Conservation (phyloP, 2,888 invertebrate species). For the Lissonota sp. region DNA sequence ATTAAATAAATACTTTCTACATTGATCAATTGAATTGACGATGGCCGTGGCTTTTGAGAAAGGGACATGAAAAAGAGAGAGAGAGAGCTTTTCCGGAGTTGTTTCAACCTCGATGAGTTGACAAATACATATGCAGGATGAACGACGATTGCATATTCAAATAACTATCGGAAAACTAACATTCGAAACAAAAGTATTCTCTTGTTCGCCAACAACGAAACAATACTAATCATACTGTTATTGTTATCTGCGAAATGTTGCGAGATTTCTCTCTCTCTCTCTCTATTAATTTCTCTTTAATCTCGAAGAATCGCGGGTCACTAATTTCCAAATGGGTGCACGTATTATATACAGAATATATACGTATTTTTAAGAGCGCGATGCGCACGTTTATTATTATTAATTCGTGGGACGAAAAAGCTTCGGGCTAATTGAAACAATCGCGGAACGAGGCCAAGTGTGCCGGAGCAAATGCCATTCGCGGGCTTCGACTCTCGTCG, state of each 20-base stretch:
- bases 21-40: constrained; percentile 40
- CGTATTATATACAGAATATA: not conserved
- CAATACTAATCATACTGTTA: constrained; percentile 64
- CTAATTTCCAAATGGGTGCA: constrained; percentile 30
- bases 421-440: constrained; percentile 63
- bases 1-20: not conserved
- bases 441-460: constrained; percentile 61
- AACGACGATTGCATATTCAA: constrained; percentile 67
- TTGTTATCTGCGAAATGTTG: constrained; percentile 47
- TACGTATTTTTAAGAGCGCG: not conserved
- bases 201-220: constrained; percentile 57
- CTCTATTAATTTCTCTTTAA: not conserved
- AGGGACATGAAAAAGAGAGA: constrained; percentile 30
- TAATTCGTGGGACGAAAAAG: constrained; percentile 57
- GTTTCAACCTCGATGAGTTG: constrained; percentile 61
- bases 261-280: constrained; percentile 14
- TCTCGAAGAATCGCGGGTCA: constrained; percentile 11
- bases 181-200: constrained; percentile 67
- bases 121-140: constrained; percentile 65
- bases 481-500: constrained; percentile 28
- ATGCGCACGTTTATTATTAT: constrained; percentile 51
- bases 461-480: constrained; percentile 2
- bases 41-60: constrained; percentile 12
- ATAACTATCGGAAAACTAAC: constrained; percentile 68
- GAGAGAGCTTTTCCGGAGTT: constrained; percentile 35